phyloP scores from a whole-genome alignment of 92 coral and sea anemone species.

The Hydrozoanthus gracilis region DNA sequence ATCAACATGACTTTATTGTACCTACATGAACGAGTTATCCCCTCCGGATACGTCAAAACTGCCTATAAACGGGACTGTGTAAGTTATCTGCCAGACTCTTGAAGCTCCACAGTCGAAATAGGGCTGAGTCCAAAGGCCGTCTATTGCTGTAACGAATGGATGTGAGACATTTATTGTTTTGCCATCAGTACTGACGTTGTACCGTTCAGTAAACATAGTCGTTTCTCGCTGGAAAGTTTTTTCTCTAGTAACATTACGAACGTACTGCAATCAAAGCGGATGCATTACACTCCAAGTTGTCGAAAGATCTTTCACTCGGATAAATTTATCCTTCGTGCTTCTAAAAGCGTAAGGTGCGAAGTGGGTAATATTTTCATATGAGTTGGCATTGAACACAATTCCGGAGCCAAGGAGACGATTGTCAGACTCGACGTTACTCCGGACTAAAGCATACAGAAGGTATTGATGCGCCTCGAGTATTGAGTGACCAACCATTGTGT shows the following conservation, averaged over 20 bases:
- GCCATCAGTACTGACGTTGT: constrained; percentile 48
- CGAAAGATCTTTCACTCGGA: constrained; percentile 75
- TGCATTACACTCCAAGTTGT: constrained; percentile 60
- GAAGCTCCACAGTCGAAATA: constrained; percentile 94
- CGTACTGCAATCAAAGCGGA: constrained; percentile 78
- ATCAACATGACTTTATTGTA: constrained; percentile 7
- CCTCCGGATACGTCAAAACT: constrained; percentile 38
- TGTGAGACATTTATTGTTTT: constrained; percentile 36
- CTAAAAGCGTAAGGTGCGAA: constrained; percentile 94
- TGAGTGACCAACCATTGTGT: constrained; percentile 29
- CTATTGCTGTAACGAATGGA: constrained; percentile 57
- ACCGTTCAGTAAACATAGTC: constrained; percentile 56
- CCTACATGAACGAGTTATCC: constrained; percentile 80
- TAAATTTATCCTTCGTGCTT: constrained; percentile 45
- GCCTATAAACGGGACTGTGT: constrained; percentile 83
- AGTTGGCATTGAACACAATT: constrained; percentile 75
- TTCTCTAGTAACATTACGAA: constrained; percentile 49
- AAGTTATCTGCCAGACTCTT: constrained; percentile 87
- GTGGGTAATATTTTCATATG: constrained; percentile 64
- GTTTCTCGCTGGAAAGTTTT: constrained; percentile 39
- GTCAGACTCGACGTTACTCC: constrained; percentile 80
- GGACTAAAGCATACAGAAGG: constrained; percentile 63
- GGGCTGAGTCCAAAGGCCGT: constrained; percentile 90
- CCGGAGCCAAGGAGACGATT: constrained; percentile 78
- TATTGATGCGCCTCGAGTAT: constrained; percentile 57